phyloP scores from a whole-genome alignment of 2,797 vertebrate genomes.

The Choloepus didactylus region DNA sequence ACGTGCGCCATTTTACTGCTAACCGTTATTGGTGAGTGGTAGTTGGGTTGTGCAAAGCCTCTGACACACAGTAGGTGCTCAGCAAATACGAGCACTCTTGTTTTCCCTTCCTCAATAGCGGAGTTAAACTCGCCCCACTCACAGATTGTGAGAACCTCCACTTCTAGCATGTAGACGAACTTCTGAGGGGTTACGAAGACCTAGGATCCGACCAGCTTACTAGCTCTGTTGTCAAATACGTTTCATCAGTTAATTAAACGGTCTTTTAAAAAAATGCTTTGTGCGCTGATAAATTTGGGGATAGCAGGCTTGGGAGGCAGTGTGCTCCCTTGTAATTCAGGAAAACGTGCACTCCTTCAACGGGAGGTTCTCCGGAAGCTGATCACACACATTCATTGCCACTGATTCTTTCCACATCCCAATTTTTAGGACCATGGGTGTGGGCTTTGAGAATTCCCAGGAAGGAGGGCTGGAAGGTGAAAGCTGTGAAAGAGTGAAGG shows the following conservation, averaged over 20 bases:
- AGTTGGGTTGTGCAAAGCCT: background rate
- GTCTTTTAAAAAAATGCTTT: conserved; percentile 29
- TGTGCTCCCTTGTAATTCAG: background rate
- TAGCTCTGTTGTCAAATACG: conserved; percentile 32
- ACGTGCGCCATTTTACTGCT: background rate
- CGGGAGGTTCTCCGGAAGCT: fast-evolving
- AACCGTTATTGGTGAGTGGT: background rate
- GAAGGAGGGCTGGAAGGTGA: background rate
- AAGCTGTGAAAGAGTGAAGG: background rate
- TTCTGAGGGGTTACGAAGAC: conserved; percentile 2
- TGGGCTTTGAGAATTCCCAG: background rate
- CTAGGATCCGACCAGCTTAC: background rate
- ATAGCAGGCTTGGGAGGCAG: background rate
- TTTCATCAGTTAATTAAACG: background rate
- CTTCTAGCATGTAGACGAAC: background rate
- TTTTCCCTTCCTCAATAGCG: too few species aligned
- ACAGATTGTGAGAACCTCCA: background rate
- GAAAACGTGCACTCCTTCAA: background rate
- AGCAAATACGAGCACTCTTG: background rate
- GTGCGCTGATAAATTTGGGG: background rate
- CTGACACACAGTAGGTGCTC: background rate
- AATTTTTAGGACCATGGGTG: background rate
- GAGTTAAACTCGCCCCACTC: background rate
- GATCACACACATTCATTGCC: background rate
- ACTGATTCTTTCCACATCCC: background rate